Conservation (phyloP, 35 echinoderm and acorn worm species). For the Amphiura filiformis region DNA sequence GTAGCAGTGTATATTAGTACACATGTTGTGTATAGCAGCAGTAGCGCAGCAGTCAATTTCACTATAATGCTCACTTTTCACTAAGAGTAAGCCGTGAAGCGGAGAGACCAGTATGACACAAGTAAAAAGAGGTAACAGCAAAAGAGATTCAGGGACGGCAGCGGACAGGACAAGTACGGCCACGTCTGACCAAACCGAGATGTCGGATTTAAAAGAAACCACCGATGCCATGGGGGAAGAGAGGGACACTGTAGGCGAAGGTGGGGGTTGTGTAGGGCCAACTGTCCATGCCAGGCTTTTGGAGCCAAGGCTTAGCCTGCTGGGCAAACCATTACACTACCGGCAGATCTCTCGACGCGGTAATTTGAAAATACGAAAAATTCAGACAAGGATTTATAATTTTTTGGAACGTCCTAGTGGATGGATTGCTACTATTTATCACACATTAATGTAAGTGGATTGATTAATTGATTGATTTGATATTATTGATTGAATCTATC, state of each 20-base stretch:
- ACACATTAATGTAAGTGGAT: conserved; percentile 92
- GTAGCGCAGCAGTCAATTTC: background rate
- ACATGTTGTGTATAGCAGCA: background rate
- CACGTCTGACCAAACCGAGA: background rate
- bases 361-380: conserved; percentile 88
- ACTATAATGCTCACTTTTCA: background rate
- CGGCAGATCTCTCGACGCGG: conserved; percentile 56
- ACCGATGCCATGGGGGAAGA: background rate
- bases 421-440: conserved; percentile 84
- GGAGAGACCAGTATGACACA: background rate
- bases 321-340: conserved; percentile 95
- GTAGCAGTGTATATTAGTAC: background rate
- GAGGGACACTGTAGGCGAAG: background rate
- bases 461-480: no score
- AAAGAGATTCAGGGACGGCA: background rate
- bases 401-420: conserved; percentile 95
- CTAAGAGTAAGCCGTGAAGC: background rate
- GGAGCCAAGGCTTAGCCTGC: conserved; percentile 91
- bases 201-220: background rate
- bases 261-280: background rate
- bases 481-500: no score
- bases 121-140: background rate
- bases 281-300: conserved; percentile 40
- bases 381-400: conserved; percentile 98
- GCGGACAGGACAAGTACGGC: background rate